Percentiles rank a stretch among this genome's conserved stretches.
These are phyloP conservation scores for Megalops cyprinoides DNA, from an alignment of 2,797 vertebrate genomes.

Conservation along the genomic window DNA sequence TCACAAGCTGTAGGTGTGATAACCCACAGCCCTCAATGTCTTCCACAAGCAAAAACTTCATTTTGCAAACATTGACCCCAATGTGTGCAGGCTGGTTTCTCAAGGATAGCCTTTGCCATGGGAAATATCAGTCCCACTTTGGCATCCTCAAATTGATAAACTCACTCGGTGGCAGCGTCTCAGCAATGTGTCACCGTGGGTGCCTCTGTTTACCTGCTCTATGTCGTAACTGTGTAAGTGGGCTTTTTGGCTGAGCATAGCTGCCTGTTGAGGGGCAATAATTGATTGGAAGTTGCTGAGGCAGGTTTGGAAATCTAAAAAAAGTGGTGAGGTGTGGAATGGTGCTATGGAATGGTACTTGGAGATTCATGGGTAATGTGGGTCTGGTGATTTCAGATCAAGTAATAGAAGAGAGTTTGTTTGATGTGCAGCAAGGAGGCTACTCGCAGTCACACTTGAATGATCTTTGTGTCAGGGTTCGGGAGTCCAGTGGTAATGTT, in stretches of 20 bases:
- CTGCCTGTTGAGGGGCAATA: neutral
- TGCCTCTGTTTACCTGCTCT: neutral
- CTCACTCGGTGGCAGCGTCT: neutral
- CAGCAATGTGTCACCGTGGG: neutral
- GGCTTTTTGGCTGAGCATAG: neutral
- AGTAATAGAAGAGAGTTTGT: neutral
- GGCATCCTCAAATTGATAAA: no score
- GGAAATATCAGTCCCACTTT: no score
- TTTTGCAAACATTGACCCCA: no score
- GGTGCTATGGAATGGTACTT: neutral
- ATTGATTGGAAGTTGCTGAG: neutral
- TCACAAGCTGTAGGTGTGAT: no score
- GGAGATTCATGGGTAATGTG: neutral
- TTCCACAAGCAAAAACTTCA: no score
- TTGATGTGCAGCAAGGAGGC: neutral
- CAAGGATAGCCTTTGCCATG: no score
- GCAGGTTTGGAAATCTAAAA: neutral
- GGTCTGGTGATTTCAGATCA: neutral
- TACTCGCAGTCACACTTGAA: neutral
- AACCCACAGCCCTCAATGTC: no score
- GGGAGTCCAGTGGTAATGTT: conserved; percentile 21
- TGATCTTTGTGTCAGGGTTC: conserved; percentile 8
- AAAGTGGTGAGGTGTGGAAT: neutral
- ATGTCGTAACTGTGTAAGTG: neutral
- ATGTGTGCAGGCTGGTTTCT: no score